Percentiles rank a stretch among this genome's conserved stretches.
phyloP scores from a whole-genome alignment of 1,140 invertebrate genomes.

The Bacillus rossius region DNA sequence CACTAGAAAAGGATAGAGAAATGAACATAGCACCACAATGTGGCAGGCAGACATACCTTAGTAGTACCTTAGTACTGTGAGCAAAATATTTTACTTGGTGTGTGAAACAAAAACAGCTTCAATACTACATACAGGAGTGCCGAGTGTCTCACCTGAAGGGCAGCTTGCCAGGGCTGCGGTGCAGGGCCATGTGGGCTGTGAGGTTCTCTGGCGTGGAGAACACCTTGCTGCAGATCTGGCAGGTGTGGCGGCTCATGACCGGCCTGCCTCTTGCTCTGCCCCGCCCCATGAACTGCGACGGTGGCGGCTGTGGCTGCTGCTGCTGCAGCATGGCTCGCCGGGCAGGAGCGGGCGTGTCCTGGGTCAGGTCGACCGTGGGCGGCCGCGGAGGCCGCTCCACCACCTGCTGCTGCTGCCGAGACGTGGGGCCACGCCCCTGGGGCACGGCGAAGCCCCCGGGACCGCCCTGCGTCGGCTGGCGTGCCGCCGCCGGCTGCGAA shows the following conservation, averaged over 20 bases:
- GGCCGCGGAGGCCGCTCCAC: constrained; percentile 47
- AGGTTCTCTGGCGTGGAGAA: constrained; percentile 46
- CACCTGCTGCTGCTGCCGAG: constrained; percentile 5
- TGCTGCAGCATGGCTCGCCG: not conserved
- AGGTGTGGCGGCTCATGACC: constrained; percentile 27
- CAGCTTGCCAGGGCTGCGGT: constrained; percentile 43
- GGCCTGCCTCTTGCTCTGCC: constrained; percentile 7
- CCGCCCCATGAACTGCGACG: constrained; percentile 34
- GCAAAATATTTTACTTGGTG: too few relatives aligned
- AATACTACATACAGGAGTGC: too few relatives aligned
- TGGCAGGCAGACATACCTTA: too few relatives aligned
- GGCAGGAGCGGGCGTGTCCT: constrained; percentile 37
- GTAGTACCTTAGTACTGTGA: too few relatives aligned
- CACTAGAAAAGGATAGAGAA: too few relatives aligned
- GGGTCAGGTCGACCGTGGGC: constrained; percentile 51
- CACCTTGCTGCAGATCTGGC: constrained; percentile 48
- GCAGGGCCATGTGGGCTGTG: constrained; percentile 44
- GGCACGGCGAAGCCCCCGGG: constrained; percentile 41
- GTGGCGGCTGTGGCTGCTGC: constrained; percentile 27
- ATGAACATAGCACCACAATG: too few relatives aligned
- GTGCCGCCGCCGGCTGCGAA: not conserved
- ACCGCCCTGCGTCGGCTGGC: too few relatives aligned
- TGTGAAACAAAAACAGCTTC: too few relatives aligned
- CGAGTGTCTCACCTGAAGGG: constrained; percentile 42
- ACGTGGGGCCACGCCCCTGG: constrained; percentile 29